Evolutionary conservation across 2,797 vertebrate genomes (phyloP), one percentile per base, ranked within the genome.

Genomic region (Valencia hispanica): DNA sequence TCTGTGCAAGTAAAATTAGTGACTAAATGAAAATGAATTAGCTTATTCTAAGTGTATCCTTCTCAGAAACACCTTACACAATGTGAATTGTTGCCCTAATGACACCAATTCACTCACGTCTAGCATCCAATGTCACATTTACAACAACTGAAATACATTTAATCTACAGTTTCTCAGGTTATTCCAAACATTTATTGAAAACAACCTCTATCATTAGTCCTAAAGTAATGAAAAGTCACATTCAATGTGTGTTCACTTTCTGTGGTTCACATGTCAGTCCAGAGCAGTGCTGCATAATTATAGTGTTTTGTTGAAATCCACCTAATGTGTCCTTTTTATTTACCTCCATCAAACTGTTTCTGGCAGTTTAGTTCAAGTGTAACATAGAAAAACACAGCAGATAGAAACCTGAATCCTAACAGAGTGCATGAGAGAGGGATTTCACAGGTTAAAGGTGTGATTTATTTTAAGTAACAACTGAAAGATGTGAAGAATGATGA

Each of bases 241-340:
- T 74, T 68, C 61, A 73, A 47, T 43, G 3, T 61, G 68, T 47
- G 39, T 65, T 80, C 51, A 70, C 57, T 25, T 34, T 81, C 73
- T 70, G 63, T 43, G 36, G 25, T 39, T 47, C 47, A 72, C 48
- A 73, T 47, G 75, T 66, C 51, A 77, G 72, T 43, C 72, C 71
- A 63, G 70, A 39, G 45, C 47, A 43, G 41, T 78, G 81, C 88
- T 85, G 75, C 73, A 76, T 71, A 81, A 83, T 88, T 84, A 87
- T 47, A 11, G 7, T 57, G 70, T 75, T 75, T 2, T 30, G 17
- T 51, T 70, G 77, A 63, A 53, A 82, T 59, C 66, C 79, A 78
- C 68, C 75, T 84, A 57, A 85, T 78, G 77, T 51, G 68, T 74
- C 68, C 51, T 71, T 74, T 78, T 78, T 18, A 84, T 87, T 84